Base-by-base conservation (phyloP, 1,140 invertebrate genomes). In the Macrocentrus cingulum region DNA sequence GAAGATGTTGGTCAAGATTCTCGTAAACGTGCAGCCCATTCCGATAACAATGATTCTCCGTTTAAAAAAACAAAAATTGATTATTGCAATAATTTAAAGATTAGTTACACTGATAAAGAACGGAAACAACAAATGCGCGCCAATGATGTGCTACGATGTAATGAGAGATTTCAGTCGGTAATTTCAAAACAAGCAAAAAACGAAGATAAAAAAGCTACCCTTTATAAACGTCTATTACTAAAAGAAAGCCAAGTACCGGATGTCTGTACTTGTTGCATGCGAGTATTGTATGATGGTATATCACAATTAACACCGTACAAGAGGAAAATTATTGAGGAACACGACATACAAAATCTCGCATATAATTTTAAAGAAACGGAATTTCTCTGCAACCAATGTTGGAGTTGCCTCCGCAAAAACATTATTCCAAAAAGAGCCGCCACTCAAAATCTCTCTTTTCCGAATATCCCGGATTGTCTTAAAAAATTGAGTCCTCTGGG, bases 261-360 rank as follows among this genome's bases (percentile, higher is more conserved):
- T 11, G 13, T 46, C 25, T 46, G 44, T 11, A 46, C 44, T 23
- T 25, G 44, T 13, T 46, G 44, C 25, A 46, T 46, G 19, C 16
- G 44, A 11, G 25, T 20, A 22, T 22, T 46, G 13, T 46, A 46
- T 25, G 44, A 46, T 46, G 18, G 44, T 46, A 46, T 46, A 20
- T 1, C 8, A 20, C 22, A 46, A 46, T 22, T 46, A 46, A 20
- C 20, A 8, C 9, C 7, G 4, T 46, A 46, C 25, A 46, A 46
- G 25, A 46, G 15, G n/a, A 20, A 8, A 22, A 20, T 46, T 20
- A 46, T 46, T 46, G 18, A 16, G 2, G 8, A 46, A 5, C 22
- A 46, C 2, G 19, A 22, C 6, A 22, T 46, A 22, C 9, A 13
- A 20, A 13, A 46, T 13, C 20, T 11, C 15, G 20, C 44, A 8